phyloP scores from a whole-genome alignment of 2,113 vertebrate genomes.

The Perca fluviatilis region DNA sequence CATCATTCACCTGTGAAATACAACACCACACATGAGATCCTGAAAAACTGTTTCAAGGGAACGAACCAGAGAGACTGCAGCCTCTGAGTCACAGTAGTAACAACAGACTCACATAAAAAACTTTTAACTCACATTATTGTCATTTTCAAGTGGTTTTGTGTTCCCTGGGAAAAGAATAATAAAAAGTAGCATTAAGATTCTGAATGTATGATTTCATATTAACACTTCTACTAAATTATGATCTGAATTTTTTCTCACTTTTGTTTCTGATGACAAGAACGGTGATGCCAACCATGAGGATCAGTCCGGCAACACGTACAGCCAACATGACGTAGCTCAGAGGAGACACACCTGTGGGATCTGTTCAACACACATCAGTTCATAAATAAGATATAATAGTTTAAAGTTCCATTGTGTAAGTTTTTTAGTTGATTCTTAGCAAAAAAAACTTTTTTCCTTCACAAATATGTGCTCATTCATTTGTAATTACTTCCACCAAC shows the following conservation, averaged over 20 bases:
- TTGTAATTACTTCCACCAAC: too few species aligned
- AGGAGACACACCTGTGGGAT: neutral
- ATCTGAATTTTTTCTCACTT: neutral
- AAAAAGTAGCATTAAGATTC: neutral
- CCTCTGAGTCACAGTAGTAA: neutral
- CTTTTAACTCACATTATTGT: neutral
- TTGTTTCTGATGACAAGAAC: neutral
- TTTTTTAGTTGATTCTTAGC: too few species aligned
- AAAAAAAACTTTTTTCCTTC: too few species aligned
- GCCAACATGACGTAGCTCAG: neutral
- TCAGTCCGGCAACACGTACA: neutral
- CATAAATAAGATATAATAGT: too few species aligned
- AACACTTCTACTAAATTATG: neutral
- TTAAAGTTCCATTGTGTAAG: too few species aligned
- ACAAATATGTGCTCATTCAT: too few species aligned
- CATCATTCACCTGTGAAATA: neutral
- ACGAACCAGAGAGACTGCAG: neutral
- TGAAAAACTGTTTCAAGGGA: neutral
- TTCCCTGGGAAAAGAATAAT: neutral
- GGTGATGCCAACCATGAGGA: neutral
- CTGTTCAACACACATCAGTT: neutral
- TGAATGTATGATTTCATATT: neutral
- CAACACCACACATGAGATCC: neutral
- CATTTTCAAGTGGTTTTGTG: neutral
- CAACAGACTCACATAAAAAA: neutral